Evolutionary conservation across 2,797 vertebrate species (phyloP), one percentile per base, ranked within the genome.

Genomic region (Gobio occitaniae): DNA sequence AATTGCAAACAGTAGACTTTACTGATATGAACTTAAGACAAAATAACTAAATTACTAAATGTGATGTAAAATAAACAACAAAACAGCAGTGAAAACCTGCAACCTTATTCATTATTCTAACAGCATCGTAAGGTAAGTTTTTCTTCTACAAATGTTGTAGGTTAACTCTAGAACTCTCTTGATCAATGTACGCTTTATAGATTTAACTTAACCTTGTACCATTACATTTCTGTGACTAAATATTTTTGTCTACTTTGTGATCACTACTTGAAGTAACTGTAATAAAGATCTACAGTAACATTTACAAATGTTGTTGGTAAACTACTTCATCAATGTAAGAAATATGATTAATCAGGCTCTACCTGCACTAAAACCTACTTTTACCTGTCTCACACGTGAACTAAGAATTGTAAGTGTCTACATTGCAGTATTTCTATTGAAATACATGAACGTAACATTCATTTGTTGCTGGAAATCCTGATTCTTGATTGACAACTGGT

Each of bases 311-410:
- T 25, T 47, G 65, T 17, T n/a, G 0, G 1, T 12, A 44, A 15
- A 47, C 13, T 16, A 71, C 3, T 19, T 11, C 17, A 38, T 19
- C 32, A 41, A 11, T 41, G 65, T 41, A 69, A 17, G 19, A 48
- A 72, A 16, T 72, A 25, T 48, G 52, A 77, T 15, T 56, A 11
- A 41, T 77, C 13, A 59, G 16, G 21, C 10, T 77, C 36, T 38
- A 56, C 50, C 12, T 59, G 41, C 19, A 77, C 52, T 41, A 41
- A 56, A 59, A 0, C 48, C 44, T 44, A 38, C 41, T 11, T 81
- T 56, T 19, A 41, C 25, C 17, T 59, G 75, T 59, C 59, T 44
- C 76, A 76, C 25, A 68, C 71, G 36, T 80, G 17, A 80, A 38
- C 48, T 38, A 68, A 50, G 3, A 52, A 66, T 6, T n/a, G 9